Base-by-base conservation (phyloP, 2,797 vertebrate genomes). In the Alcedo quadribrachys region DNA sequence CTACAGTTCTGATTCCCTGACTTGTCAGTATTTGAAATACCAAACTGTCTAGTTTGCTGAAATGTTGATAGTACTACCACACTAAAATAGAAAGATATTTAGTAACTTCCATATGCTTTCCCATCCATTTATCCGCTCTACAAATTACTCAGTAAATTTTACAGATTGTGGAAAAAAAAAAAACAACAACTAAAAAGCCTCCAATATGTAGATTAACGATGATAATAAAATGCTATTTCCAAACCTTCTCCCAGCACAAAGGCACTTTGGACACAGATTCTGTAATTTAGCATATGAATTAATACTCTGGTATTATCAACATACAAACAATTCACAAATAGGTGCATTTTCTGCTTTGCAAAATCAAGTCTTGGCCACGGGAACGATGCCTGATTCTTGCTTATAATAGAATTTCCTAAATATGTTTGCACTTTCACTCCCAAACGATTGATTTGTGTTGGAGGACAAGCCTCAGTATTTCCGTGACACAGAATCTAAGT, bases 71-170 rank as follows among this genome's bases (percentile, higher is more conserved):
- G 55, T 53, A 37, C 37, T 61, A 55, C 25, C 30, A 57, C 42
- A 54, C 48, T 71, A 82, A 83, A 94, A 86, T 63, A 69, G 58
- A 77, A 76, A 77, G 71, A 82, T 76, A 66, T 82, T 74, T 71
- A 67, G 63, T 53, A 86, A 58, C 50, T 80, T 80, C 80, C 67
- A 81, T 81, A 81, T 85, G 69, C 53, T 79, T 86, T 62, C 68
- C 60, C 43, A 70, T 66, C 37, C 51, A n/a, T 65, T 69, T 66
- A 69, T 66, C 68, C 70, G 37, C 68, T 61, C 77, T 35, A 85
- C 37, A 70, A 79, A 75, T 46, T 18, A 75, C 45, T 37, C 67
- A 73, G 62, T 62, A 46, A 17, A 32, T 78, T 91, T 81, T 82
- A 65, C 67, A 55, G 46, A 70, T 16, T 2, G 1, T 14, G 19